These are phyloP conservation scores for Spisula solida DNA, from an alignment of 2,888 invertebrate genomes.

Conservation along the genomic window DNA sequence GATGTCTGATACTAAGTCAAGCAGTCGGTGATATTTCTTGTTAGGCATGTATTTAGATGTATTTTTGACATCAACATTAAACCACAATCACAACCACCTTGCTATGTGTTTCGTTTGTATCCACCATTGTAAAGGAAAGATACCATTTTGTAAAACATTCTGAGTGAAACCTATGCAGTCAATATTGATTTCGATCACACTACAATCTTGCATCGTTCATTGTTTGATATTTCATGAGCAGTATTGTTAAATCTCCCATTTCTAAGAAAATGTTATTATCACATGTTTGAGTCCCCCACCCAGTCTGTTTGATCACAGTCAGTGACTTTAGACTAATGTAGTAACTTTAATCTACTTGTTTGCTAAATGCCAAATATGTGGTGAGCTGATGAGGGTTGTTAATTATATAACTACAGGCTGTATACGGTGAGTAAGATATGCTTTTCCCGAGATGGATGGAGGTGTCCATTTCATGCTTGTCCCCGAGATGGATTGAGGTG, in stretches of 20 bases:
- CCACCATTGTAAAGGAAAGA: no score
- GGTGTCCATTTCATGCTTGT: neutral
- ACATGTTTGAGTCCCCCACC: neutral
- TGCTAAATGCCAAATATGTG: constrained; percentile 15
- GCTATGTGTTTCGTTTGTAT: no score
- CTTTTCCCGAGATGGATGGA: neutral
- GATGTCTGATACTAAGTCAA: no score
- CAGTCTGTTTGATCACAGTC: neutral
- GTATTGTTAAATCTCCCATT: neutral
- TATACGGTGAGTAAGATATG: neutral
- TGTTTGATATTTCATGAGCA: neutral
- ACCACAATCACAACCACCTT: no score
- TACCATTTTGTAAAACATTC: no score
- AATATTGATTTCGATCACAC: neutral
- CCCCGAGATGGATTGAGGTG: neutral
- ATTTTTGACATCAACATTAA: no score
- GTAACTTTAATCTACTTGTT: neutral
- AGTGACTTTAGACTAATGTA: neutral
- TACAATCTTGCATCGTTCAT: neutral
- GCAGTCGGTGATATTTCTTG: no score
- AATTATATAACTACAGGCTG: neutral
- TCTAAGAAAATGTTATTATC: constrained; percentile 3
- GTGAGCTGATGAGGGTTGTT: neutral
- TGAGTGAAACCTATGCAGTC: no score
- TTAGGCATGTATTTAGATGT: no score